Percentiles rank a stretch among this genome's conserved stretches.
Evolutionary conservation across 2,797 vertebrate genomes (phyloP).

Genomic region (Basileuterus tristriatus): DNA sequence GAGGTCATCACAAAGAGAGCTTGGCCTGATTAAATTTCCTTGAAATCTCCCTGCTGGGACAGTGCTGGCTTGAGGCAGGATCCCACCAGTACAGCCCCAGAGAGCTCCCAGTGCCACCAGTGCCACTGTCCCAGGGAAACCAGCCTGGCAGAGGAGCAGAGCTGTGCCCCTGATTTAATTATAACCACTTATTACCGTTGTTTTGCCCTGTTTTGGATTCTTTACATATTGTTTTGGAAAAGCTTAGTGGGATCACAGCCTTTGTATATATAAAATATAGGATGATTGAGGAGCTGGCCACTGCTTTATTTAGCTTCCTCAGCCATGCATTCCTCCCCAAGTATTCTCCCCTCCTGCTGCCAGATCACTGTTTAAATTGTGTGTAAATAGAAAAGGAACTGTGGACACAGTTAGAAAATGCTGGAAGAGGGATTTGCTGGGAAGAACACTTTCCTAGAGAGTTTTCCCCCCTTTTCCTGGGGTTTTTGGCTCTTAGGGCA

Average conservation of each 20-base stretch:
- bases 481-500: background rate
- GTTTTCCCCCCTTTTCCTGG: background rate
- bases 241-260: constrained; percentile 58
- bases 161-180: background rate
- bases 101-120: background rate
- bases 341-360: constrained; percentile 57
- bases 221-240: constrained; percentile 63
- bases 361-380: constrained; percentile 67
- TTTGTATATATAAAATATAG: constrained; percentile 67
- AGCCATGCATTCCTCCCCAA: constrained; percentile 34
- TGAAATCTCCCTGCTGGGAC: background rate
- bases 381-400: constrained; percentile 47
- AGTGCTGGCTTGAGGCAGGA: background rate
- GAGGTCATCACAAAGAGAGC: background rate
- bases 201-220: constrained; percentile 53
- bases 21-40: background rate
- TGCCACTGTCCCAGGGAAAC: background rate
- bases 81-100: background rate
- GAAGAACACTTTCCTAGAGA: constrained; percentile 7
- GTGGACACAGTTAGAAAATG: background rate
- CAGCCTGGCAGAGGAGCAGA: background rate
- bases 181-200: constrained; percentile 19
- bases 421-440: background rate
- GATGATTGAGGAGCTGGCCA: constrained; percentile 56
- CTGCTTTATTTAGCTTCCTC: constrained; percentile 60